A percentile compares a stretch with the other conserved stretches of the same genome.
These are phyloP conservation scores for Sturnus vulgaris DNA, from an alignment of 2,113 vertebrate genomes.

Conservation along the genomic window DNA sequence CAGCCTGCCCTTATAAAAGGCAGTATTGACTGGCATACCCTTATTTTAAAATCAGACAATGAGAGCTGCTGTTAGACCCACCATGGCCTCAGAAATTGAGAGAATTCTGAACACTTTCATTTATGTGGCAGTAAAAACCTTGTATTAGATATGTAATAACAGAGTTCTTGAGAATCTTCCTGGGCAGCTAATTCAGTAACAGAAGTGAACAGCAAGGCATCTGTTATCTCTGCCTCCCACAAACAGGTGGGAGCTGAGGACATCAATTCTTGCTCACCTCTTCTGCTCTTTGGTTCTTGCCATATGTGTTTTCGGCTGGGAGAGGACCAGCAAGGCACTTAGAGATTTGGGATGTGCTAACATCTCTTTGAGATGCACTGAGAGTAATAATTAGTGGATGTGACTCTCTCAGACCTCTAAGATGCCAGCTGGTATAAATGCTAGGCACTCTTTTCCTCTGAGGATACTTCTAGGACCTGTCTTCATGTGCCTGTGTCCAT, in stretches of 20 bases:
- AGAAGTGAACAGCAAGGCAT: not conserved
- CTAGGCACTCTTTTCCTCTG: not conserved
- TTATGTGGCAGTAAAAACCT: not conserved
- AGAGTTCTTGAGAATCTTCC: not conserved
- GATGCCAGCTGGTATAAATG: not conserved
- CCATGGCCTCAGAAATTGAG: not conserved
- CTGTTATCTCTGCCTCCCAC: not conserved
- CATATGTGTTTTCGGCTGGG: not conserved
- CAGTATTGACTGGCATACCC: not conserved
- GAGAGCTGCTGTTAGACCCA: not conserved
- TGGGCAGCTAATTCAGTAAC: not conserved
- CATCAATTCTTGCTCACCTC: not conserved
- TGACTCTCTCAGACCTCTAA: not conserved
- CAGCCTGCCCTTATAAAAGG: not conserved
- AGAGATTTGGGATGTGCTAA: not conserved
- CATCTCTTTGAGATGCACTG: not conserved
- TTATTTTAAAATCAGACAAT: not conserved
- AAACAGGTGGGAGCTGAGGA: not conserved
- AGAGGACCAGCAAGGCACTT: not conserved
- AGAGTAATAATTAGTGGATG: not conserved
- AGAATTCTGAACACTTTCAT: not conserved
- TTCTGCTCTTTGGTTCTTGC: not conserved
- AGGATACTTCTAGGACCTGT: not conserved
- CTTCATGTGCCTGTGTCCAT: not conserved
- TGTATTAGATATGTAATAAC: not conserved